phyloP scores from a whole-genome alignment of 2,888 invertebrate species.

The Cantharis flavilabris region DNA sequence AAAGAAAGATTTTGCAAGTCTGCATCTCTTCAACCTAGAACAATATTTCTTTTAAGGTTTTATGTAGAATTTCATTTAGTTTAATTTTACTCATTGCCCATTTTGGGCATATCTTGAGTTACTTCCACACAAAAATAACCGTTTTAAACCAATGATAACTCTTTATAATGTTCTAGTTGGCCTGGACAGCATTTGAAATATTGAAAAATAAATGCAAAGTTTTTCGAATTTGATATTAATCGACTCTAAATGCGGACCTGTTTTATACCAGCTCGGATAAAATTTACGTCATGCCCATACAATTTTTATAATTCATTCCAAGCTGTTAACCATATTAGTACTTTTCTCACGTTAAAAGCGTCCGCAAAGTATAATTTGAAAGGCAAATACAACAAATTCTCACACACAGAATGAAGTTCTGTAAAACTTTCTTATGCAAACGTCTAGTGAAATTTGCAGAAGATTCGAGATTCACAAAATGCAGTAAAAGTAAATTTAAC shows the following conservation, averaged over 20 bases:
- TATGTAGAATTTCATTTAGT: too few relatives aligned
- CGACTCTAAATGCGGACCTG: not conserved
- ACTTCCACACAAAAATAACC: too few relatives aligned
- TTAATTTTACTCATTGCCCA: too few relatives aligned
- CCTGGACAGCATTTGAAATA: too few relatives aligned
- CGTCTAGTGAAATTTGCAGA: not conserved
- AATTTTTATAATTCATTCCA: not conserved
- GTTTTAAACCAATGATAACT: too few relatives aligned
- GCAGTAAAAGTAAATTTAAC: constrained; percentile 12
- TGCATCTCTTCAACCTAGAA: too few relatives aligned
- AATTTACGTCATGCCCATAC: not conserved
- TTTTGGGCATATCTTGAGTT: too few relatives aligned
- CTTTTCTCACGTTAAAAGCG: constrained; percentile 21
- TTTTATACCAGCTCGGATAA: not conserved
- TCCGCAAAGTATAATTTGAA: constrained; percentile 14
- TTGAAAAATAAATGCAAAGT: not conserved
- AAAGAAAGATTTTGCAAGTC: too few relatives aligned
- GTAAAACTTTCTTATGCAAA: not conserved
- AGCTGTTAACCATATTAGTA: constrained; percentile 1
- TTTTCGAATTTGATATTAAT: not conserved
- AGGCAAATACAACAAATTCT: constrained; percentile 7
- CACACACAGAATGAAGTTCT: not conserved
- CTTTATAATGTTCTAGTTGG: too few relatives aligned
- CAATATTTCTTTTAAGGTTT: too few relatives aligned
- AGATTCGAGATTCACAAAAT: constrained; percentile 19